Conservation (phyloP, 53 echinoderm and acorn worm genomes). For the Astropecten irregularis region DNA sequence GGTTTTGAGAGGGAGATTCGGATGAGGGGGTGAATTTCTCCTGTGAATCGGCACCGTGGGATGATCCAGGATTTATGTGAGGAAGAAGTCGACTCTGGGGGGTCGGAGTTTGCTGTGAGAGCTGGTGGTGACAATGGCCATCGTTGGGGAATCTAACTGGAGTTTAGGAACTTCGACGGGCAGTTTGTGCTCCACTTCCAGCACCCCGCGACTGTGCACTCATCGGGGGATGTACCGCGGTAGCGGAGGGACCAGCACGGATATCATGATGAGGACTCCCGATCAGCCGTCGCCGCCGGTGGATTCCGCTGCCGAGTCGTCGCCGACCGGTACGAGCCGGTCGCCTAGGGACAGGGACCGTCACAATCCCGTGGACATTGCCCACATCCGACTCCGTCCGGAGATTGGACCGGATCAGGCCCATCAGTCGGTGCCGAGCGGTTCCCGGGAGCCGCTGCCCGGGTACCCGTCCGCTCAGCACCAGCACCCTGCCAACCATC, state of each 20-base stretch:
- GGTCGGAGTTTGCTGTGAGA: not conserved
- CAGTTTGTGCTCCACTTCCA: conserved; percentile 5
- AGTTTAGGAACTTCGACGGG: conserved; percentile 35
- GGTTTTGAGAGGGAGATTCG: not conserved
- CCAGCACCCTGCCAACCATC: conserved; percentile 16
- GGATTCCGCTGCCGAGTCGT: not conserved
- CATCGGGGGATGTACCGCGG: conserved; percentile 28
- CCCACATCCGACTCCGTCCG: conserved; percentile 49
- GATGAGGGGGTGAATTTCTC: not conserved
- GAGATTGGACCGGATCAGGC: conserved; percentile 40
- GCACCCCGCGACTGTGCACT: conserved; percentile 45
- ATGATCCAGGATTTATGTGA: too few relatives aligned
- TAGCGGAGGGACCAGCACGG: not conserved
- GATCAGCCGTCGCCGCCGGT: conserved; percentile 24
- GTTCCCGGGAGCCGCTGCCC: conserved; percentile 11
- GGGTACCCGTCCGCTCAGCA: conserved; percentile 19
- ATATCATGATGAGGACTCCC: conserved; percentile 18
- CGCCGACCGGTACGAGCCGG: not conserved
- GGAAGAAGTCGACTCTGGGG: not conserved
- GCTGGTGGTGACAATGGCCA: not conserved
- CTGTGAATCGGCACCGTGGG: not conserved
- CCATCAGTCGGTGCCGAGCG: not conserved
- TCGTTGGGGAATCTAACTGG: conserved; percentile 40
- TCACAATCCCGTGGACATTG: conserved; percentile 5
- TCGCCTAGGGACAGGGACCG: conserved; percentile 21